A percentile compares a stretch with the other conserved stretches of the same genome.
Conservation (phyloP, 2,797 vertebrate species). For the Molothrus ater region DNA sequence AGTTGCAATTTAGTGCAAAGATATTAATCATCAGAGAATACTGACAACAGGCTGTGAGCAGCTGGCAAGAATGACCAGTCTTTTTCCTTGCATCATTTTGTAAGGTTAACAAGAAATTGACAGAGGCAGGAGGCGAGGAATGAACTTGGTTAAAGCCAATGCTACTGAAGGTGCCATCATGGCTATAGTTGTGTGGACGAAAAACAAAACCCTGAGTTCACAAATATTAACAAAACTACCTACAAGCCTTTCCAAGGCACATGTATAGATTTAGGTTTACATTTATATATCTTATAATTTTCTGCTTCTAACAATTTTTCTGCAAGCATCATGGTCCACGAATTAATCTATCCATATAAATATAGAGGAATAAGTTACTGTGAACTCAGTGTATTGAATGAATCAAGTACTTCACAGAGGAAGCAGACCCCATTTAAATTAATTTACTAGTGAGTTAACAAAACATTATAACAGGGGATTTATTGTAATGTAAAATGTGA, state of each 20-base stretch:
- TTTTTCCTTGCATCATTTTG: neutral
- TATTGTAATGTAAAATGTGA: neutral
- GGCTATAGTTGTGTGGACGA: neutral
- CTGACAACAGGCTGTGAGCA: neutral
- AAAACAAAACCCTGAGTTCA: neutral
- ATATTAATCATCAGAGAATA: neutral
- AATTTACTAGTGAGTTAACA: neutral
- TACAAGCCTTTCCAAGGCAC: neutral
- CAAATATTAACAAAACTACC: neutral
- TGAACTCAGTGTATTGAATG: neutral
- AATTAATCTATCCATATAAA: neutral
- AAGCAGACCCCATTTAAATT: neutral
- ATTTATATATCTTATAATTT: neutral
- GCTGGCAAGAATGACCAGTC: neutral
- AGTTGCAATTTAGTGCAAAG: neutral
- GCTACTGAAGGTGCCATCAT: neutral
- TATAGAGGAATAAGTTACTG: neutral
- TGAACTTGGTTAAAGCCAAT: neutral
- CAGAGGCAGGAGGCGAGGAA: neutral
- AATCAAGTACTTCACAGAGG: neutral
- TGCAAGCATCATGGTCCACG: neutral
- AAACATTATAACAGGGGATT: neutral
- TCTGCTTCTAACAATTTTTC: neutral
- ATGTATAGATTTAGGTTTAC: neutral
- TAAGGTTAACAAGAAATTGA: neutral